A percentile compares a stretch with the other conserved stretches of the same genome.
phyloP scores from a whole-genome alignment of 64 coral and sea anemone genomes.

The Cladopsammia gracilis region DNA sequence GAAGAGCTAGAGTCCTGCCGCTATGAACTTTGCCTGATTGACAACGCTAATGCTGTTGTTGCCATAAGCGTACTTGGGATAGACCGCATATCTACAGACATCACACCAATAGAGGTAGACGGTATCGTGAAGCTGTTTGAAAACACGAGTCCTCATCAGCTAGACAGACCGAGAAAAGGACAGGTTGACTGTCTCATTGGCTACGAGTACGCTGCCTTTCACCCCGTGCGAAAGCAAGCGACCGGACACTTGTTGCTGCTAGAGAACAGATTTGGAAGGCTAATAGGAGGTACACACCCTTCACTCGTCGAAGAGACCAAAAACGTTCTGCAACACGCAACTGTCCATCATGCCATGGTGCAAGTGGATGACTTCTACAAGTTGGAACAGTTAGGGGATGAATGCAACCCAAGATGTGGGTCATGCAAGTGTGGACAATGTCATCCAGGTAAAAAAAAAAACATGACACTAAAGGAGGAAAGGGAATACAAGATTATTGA shows the following conservation, averaged over 20 bases:
- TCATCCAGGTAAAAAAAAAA: not conserved
- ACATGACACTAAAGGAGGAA: constrained; percentile 26
- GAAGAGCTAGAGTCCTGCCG: too few relatives aligned
- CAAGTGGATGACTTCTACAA: not conserved
- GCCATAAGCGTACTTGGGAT: not conserved
- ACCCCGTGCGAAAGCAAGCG: not conserved
- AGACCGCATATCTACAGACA: not conserved
- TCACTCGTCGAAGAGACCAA: not conserved
- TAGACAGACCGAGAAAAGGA: not conserved
- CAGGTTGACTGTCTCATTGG: not conserved
- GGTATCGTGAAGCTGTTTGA: not conserved
- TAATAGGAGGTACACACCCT: constrained; percentile 6
- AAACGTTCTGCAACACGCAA: not conserved
- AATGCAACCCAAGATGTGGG: constrained; percentile 15
- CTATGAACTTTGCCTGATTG: not conserved
- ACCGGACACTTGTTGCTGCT: not conserved
- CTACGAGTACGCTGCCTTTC: not conserved
- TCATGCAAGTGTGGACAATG: constrained; percentile 16
- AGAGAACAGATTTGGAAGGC: not conserved
- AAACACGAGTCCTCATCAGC: not conserved
- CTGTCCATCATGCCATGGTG: constrained; percentile 6
- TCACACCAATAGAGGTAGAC: not conserved
- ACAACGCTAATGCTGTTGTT: not conserved
- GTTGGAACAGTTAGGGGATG: constrained; percentile 6
- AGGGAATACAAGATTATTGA: not conserved